phyloP scores from a whole-genome alignment of 2,797 vertebrate genomes.

The Malacoraja senta region DNA sequence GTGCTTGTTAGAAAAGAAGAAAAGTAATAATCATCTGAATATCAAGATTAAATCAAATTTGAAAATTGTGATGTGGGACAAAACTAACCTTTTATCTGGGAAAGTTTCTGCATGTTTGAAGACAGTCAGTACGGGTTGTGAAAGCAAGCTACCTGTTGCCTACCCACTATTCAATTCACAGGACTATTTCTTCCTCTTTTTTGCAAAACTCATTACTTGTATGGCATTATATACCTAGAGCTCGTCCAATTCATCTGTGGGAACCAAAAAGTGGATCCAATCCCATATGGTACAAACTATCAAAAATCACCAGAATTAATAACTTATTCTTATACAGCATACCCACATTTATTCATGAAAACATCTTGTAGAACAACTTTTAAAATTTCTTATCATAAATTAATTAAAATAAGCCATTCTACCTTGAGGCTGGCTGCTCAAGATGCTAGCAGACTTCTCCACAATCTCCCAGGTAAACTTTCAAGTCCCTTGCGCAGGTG shows the following conservation, averaged over 20 bases:
- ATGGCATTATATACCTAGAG: not conserved
- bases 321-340: not conserved
- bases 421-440: not conserved
- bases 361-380: not conserved
- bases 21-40: not conserved
- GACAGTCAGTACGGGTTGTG: not conserved
- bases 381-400: not conserved
- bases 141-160: not conserved
- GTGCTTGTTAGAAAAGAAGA: not conserved
- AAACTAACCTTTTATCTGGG: not conserved
- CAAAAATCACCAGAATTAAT: not conserved
- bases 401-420: not conserved
- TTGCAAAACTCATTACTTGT: not conserved
- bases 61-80: not conserved
- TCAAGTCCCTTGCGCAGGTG: not conserved
- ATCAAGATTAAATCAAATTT: not conserved
- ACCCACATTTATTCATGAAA: not conserved
- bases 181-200: not conserved
- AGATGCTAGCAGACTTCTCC: not conserved
- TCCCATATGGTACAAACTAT: too few relatives aligned
- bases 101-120: not conserved
- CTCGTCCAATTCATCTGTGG: not conserved
- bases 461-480: not conserved
- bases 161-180: not conserved
- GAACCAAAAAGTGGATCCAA: not conserved